Percentiles rank a stretch among this genome's conserved stretches.
Evolutionary conservation across 2,797 vertebrate genomes (phyloP).

Genomic region (Myripristis murdjan): DNA sequence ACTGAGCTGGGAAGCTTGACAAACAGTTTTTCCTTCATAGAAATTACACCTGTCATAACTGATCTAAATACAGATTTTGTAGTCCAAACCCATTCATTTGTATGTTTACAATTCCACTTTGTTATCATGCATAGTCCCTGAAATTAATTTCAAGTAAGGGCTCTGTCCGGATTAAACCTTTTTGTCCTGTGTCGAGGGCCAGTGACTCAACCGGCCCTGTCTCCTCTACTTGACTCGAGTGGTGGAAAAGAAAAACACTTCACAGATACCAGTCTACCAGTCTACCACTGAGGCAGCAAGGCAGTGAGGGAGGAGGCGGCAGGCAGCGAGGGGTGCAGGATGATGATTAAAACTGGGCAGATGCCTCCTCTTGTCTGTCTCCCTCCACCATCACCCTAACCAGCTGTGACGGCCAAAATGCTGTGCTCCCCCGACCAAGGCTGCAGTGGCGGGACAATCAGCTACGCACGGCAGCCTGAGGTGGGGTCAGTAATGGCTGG

Average conservation of each 20-base stretch:
- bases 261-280: slow-evolving; percentile 54
- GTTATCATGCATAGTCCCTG: slow-evolving; percentile 5
- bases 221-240: slow-evolving; percentile 56
- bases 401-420: slow-evolving; percentile 70
- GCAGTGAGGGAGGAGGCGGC: slow-evolving; percentile 3
- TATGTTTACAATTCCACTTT: slow-evolving; percentile 8
- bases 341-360: slow-evolving; percentile 67
- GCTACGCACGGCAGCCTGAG: slow-evolving; percentile 52
- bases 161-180: slow-evolving; percentile 3
- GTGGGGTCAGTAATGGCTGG: slow-evolving; percentile 72
- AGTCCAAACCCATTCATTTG: slow-evolving; percentile 1
- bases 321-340: slow-evolving; percentile 5
- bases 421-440: slow-evolving; percentile 35
- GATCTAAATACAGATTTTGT: slow-evolving; percentile 5
- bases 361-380: slow-evolving; percentile 62
- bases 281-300: slow-evolving; percentile 37
- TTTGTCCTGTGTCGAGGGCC: slow-evolving; percentile 35
- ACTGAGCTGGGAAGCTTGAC: background rate
- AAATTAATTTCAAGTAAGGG: slow-evolving; percentile 29
- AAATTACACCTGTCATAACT: slow-evolving; percentile 40
- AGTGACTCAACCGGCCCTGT: slow-evolving; percentile 45
- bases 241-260: slow-evolving; percentile 57
- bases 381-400: slow-evolving; percentile 57
- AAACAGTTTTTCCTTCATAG: background rate
- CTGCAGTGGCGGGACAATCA: slow-evolving; percentile 47